These are phyloP conservation scores for Belonocnema kinseyi DNA, from an alignment of 1,140 invertebrate genomes.

Conservation along the genomic window DNA sequence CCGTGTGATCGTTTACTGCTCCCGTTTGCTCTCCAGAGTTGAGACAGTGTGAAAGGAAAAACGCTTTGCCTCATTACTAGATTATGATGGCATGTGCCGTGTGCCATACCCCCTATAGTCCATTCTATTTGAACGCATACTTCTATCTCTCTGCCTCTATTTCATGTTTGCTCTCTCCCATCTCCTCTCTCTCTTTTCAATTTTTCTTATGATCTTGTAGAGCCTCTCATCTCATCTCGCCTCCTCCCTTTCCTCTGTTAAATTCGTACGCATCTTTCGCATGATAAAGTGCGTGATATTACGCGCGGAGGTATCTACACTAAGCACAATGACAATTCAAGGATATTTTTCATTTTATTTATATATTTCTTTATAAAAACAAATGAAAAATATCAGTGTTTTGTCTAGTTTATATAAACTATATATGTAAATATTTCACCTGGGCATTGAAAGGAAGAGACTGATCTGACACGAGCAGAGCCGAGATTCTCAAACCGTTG, in stretches of 20 bases:
- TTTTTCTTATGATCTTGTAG: slow-evolving; percentile 40
- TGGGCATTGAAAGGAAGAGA: slow-evolving; percentile 4
- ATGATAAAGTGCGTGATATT: slow-evolving; percentile 55
- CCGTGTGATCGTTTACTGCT: slow-evolving; percentile 32
- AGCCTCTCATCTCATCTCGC: slow-evolving; percentile 36
- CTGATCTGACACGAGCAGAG: slow-evolving; percentile 37
- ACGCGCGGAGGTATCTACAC: slow-evolving; percentile 57
- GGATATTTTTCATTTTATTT: no score
- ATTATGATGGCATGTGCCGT: slow-evolving; percentile 74
- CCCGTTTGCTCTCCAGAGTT: slow-evolving; percentile 54
- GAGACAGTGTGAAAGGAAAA: slow-evolving; percentile 64
- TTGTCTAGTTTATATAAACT: no score
- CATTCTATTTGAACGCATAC: slow-evolving; percentile 58
- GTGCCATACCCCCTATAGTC: slow-evolving; percentile 64
- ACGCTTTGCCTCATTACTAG: slow-evolving; percentile 73
- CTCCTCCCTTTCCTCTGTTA: slow-evolving; percentile 31
- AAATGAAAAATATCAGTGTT: no score
- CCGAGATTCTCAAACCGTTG: slow-evolving; percentile 65
- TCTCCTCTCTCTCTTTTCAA: slow-evolving; percentile 3
- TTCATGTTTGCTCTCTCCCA: slow-evolving; percentile 31
- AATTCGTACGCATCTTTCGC: slow-evolving; percentile 60
- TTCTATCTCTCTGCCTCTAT: slow-evolving; percentile 29
- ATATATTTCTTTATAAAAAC: no score
- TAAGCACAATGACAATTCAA: not conserved
- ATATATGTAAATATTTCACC: no score